phyloP scores from a whole-genome alignment of 2,113 vertebrate species.

The Clarias batrachus region DNA sequence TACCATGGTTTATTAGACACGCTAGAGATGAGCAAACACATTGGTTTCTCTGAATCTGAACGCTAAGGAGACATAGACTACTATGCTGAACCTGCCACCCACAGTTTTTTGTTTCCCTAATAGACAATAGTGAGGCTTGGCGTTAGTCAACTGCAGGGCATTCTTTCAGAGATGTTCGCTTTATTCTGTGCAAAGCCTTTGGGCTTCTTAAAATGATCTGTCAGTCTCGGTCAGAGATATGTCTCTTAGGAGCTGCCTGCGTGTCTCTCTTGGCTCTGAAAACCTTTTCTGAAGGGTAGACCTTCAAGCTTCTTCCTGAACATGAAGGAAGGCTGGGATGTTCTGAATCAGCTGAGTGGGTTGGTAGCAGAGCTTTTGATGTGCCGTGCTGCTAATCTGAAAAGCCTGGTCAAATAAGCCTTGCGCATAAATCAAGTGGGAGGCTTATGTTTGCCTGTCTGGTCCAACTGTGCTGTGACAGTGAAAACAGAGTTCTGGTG shows the following conservation, averaged over 20 bases:
- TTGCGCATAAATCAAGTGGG: constrained; percentile 52
- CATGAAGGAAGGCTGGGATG: constrained; percentile 33
- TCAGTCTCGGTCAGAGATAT: constrained; percentile 38
- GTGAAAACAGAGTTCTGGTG: constrained; percentile 45
- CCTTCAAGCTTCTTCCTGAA: constrained; percentile 37
- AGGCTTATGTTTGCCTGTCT: constrained; percentile 48
- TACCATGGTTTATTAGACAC: constrained; percentile 16
- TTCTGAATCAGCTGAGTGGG: constrained; percentile 46
- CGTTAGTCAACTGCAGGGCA: constrained; percentile 23
- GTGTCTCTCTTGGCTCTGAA: constrained; percentile 26
- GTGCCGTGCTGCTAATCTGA: constrained; percentile 50
- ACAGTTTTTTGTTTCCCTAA: constrained; percentile 27
- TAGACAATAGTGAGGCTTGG: constrained; percentile 33
- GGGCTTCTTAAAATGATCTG: constrained; percentile 36
- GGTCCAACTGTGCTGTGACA: constrained; percentile 39
- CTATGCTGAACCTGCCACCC: constrained; percentile 26
- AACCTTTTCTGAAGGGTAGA: constrained; percentile 34
- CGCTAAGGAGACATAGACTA: background rate
- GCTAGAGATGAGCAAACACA: background rate
- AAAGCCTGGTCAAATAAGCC: constrained; percentile 47
- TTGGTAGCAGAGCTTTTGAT: constrained; percentile 49
- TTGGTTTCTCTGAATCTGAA: constrained; percentile 17
- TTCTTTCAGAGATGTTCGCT: constrained; percentile 37
- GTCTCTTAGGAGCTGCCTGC: constrained; percentile 41
- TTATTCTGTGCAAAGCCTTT: constrained; percentile 35